Evolutionary conservation across 2,113 vertebrate genomes (phyloP), one percentile per base, ranked within the genome.

Genomic region (Mesembrinibis cayennensis): DNA sequence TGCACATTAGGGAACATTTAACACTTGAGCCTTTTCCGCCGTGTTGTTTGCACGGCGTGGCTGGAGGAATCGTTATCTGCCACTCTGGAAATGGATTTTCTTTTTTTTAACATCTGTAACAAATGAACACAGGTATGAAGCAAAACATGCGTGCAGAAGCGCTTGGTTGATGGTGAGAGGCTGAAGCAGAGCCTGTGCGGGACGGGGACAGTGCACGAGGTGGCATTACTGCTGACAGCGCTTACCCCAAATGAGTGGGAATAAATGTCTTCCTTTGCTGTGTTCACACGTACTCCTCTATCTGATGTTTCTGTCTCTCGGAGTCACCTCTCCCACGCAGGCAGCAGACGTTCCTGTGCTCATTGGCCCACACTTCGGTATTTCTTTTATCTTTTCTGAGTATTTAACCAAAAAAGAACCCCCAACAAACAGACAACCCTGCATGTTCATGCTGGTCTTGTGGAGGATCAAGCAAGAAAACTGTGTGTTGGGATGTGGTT

Each of bases 1-100:
- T 79, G 84, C 96, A 91, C 94, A 97, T 98, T 97, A 98, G 90
- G 92, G 86, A 92, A 78, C 76, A 40, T 89, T 97, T 98, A 97
- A 97, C 96, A 97, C 94, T 95, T 79, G 82, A 89, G 93, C 85
- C 66, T 97, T 97, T 97, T 84, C 95, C 7, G 19, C 88, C 16
- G 77, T 29, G 38, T 76, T 95, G 91, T 97, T 97, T 97, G 92
- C 86, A 26, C 23, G 42, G 61, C 36, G 40, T 38, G 63, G 74
- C 74, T 55, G 76, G 73, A 96, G 72, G 82, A 95, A 91, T 97
- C 85, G 73, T 95, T 93, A 96, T 87, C 95, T 91, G 89, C 82
- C 55, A 5, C 76, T 74, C 87, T 93, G 83, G 87, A 79, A 89
- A 90, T 82, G 56, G 95, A 82, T 95, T 94, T 49, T 15, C 21